phyloP scores from a whole-genome alignment of 2,888 invertebrate genomes.

The Tipula helvola region DNA sequence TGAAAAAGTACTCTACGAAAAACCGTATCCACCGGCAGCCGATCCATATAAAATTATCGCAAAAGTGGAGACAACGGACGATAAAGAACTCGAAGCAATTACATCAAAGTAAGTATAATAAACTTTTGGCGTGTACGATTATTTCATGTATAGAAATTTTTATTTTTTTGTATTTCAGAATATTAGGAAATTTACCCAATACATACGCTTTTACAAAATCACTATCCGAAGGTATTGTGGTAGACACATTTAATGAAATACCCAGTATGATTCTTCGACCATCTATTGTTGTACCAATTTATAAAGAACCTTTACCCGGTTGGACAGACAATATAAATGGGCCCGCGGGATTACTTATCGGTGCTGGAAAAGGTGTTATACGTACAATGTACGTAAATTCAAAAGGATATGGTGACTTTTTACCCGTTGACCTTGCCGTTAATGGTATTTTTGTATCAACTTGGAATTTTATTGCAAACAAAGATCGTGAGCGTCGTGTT shows the following conservation, averaged over 20 bases:
- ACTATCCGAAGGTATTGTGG: slow-evolving; percentile 70
- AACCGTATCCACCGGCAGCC: slow-evolving; percentile 72
- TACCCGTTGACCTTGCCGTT: slow-evolving; percentile 70
- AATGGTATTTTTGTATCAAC: slow-evolving; percentile 56
- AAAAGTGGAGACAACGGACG: slow-evolving; percentile 66
- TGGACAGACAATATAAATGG: slow-evolving; percentile 94
- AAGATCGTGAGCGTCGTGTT: slow-evolving; percentile 42
- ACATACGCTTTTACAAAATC: slow-evolving; percentile 93
- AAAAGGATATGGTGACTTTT: slow-evolving; percentile 62
- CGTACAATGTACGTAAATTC: slow-evolving; percentile 78
- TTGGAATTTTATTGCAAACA: slow-evolving; percentile 51
- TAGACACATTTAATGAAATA: slow-evolving; percentile 60
- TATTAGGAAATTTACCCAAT: slow-evolving; percentile 70
- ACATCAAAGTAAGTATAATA: slow-evolving; percentile 42
- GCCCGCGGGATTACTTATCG: slow-evolving; percentile 72
- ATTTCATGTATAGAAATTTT: background rate
- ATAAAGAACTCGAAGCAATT: slow-evolving; percentile 51
- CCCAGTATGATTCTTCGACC: slow-evolving; percentile 75
- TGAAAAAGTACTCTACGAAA: slow-evolving; percentile 67
- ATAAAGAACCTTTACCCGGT: slow-evolving; percentile 72
- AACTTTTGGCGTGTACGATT: background rate
- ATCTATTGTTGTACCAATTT: slow-evolving; percentile 80
- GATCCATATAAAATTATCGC: slow-evolving; percentile 63
- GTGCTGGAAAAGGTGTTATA: slow-evolving; percentile 76
- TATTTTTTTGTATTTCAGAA: slow-evolving; percentile 33